Evolutionary conservation across 2,797 vertebrate genomes (phyloP).

Genomic region (Spea hammondii): DNA sequence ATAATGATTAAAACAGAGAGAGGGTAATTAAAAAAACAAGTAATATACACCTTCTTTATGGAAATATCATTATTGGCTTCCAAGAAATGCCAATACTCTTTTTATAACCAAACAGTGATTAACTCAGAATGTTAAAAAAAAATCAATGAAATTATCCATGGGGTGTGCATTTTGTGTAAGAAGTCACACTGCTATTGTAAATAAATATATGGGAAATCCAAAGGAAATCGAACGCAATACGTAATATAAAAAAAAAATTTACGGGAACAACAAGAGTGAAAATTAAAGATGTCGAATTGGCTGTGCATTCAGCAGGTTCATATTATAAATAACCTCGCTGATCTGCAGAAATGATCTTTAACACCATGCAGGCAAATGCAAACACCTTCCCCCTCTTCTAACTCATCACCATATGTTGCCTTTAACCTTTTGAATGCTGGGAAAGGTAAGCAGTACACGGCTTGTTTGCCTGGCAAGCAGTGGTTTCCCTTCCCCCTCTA

Average conservation of each 20-base stretch:
- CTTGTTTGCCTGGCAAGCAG: no score
- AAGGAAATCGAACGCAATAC: neutral
- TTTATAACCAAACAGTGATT: conserved; percentile 11
- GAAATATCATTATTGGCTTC: conserved; percentile 8
- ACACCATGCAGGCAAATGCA: no score
- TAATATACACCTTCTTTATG: conserved; percentile 5
- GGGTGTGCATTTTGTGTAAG: neutral
- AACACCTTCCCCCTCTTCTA: no score
- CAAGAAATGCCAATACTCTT: conserved; percentile 2
- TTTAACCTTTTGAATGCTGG: no score
- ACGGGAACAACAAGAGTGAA: no score
- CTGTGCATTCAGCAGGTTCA: no score
- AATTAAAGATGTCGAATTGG: no score
- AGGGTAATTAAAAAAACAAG: neutral
- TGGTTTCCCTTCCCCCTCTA: no score
- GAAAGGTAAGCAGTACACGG: no score
- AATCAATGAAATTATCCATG: conserved; percentile 2
- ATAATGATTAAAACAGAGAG: conserved; percentile 2
- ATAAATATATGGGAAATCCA: neutral
- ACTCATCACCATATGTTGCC: no score
- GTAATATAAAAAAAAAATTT: neutral
- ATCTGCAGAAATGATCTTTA: no score
- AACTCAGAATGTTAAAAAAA: neutral
- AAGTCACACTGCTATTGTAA: neutral
- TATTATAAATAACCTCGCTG: no score